These are phyloP conservation scores for Cettia cetti DNA, from an alignment of 2,113 vertebrate species.

Conservation along the genomic window DNA sequence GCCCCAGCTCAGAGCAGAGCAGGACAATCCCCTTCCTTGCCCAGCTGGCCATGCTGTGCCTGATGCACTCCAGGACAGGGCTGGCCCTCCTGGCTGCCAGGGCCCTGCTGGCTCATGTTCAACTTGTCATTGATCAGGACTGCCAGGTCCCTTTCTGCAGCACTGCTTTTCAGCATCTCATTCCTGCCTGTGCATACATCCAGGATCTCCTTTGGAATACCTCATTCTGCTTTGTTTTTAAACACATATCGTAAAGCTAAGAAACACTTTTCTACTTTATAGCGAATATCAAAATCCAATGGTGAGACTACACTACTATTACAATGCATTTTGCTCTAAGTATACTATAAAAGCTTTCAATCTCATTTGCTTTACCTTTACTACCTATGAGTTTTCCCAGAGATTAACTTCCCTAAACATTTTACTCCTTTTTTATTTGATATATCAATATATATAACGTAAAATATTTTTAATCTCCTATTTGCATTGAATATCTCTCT, in stretches of 20 bases:
- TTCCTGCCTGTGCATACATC: neutral
- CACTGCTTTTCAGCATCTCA: neutral
- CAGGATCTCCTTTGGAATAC: neutral
- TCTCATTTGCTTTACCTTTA: neutral
- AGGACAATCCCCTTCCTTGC: neutral
- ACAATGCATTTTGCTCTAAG: neutral
- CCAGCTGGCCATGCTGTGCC: neutral
- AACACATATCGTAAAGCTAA: neutral
- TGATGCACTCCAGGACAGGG: neutral
- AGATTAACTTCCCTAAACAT: neutral
- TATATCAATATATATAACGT: neutral
- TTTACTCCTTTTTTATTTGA: neutral
- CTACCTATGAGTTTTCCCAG: neutral
- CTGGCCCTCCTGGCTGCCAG: neutral
- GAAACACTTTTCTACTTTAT: neutral
- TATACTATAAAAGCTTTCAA: neutral
- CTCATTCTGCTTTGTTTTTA: neutral
- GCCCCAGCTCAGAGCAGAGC: neutral
- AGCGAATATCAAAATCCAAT: neutral
- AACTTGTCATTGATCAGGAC: fast-evolving
- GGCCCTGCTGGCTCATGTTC: neutral
- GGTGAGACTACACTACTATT: neutral
- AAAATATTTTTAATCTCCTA: neutral
- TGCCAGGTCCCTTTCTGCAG: fast-evolving
- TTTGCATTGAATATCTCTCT: neutral